Evolutionary conservation across 2,113 vertebrate species (phyloP).

Genomic region (Mormyrus lacerda): DNA sequence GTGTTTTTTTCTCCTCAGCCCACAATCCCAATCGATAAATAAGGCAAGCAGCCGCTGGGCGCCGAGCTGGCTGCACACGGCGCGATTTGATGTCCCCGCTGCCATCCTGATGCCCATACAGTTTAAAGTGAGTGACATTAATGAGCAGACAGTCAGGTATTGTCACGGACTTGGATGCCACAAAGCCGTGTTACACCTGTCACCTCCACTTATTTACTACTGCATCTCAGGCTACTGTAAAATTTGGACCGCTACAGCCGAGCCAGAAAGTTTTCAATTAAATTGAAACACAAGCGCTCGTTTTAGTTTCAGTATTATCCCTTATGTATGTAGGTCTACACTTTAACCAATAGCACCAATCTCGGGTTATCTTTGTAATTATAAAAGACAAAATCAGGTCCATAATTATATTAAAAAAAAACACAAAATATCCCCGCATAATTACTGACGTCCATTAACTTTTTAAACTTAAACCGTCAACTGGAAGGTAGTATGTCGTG

Average conservation of each 20-base stretch:
- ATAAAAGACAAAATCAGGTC: not conserved
- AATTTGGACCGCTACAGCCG: not conserved
- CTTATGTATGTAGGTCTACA: not conserved
- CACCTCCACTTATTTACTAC: not conserved
- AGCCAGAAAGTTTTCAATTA: not conserved
- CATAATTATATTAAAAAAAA: not conserved
- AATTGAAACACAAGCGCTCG: not conserved
- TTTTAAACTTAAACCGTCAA: not conserved
- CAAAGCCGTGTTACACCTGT: not conserved
- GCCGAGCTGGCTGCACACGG: not conserved
- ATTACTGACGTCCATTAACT: not conserved
- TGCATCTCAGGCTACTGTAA: not conserved
- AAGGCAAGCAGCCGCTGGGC: not conserved
- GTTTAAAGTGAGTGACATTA: constrained; percentile 1
- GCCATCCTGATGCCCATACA: not conserved
- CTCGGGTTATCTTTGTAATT: not conserved
- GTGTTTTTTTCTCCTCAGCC: not conserved
- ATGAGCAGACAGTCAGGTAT: not conserved
- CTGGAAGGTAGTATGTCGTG: not conserved
- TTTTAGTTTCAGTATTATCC: not conserved
- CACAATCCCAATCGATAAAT: not conserved
- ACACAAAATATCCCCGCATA: not conserved
- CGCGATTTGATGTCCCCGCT: not conserved
- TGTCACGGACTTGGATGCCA: not conserved
- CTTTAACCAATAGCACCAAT: not conserved